Percentiles rank a stretch among this genome's conserved stretches.
phyloP scores from a whole-genome alignment of 2,888 invertebrate species.

The Cantharis nigra region DNA sequence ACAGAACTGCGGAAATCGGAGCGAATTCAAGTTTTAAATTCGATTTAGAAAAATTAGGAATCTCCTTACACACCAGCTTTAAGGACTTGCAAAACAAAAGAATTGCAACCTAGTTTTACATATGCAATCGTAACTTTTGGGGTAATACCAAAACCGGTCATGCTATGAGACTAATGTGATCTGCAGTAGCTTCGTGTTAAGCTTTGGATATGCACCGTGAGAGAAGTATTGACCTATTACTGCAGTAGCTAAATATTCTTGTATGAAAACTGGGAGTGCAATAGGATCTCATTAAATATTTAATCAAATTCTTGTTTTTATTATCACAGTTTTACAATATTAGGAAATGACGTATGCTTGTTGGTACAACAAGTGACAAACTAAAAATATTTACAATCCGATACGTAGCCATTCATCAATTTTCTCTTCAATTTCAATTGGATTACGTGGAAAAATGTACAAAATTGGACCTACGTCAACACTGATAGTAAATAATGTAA shows the following conservation, averaged over 20 bases:
- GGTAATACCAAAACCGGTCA: no score
- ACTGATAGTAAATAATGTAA: constrained; percentile 7
- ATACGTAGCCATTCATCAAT: neutral
- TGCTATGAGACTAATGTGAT: no score
- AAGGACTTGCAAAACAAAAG: no score
- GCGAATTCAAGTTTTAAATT: neutral
- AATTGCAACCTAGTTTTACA: no score
- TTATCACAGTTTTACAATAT: neutral
- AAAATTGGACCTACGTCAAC: constrained; percentile 3
- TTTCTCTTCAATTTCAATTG: neutral
- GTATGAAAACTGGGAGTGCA: no score
- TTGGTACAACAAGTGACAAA: neutral
- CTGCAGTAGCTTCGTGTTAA: no score
- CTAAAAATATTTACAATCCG: neutral
- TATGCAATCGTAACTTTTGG: no score
- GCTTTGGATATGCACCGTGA: no score
- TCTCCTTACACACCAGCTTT: no score
- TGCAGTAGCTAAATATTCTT: no score
- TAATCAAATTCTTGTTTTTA: neutral
- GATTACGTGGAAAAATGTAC: neutral
- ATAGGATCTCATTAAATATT: neutral
- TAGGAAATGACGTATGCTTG: neutral
- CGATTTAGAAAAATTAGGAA: neutral
- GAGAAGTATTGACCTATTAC: no score
- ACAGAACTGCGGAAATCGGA: neutral